Percentiles rank a stretch among this genome's conserved stretches.
phyloP scores from a whole-genome alignment of 2,888 invertebrate species.

The Seira musarum region DNA sequence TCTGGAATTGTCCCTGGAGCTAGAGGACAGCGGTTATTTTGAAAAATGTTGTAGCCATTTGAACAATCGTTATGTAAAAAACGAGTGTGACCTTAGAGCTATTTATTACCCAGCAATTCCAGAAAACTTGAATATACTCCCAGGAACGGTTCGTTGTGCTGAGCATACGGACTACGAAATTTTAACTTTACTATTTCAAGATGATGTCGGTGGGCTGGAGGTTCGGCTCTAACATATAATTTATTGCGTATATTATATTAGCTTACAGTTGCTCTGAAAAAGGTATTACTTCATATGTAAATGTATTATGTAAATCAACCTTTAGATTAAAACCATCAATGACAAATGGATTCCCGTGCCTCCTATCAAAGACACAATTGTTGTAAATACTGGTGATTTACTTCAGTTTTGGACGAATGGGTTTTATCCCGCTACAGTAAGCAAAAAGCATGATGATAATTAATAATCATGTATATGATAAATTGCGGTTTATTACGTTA shows the following conservation, averaged over 20 bases:
- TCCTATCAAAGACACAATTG: conserved; percentile 83
- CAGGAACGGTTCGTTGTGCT: conserved; percentile 78
- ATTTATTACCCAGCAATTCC: conserved; percentile 80
- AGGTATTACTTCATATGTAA: too few species aligned
- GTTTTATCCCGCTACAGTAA: conserved; percentile 80
- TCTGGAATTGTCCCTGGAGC: conserved; percentile 54
- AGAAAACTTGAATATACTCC: conserved; percentile 70
- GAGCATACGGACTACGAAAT: conserved; percentile 85
- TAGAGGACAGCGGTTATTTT: conserved; percentile 75
- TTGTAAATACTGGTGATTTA: conserved; percentile 84
- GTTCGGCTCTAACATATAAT: conserved; percentile 71
- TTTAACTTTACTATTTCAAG: conserved; percentile 81
- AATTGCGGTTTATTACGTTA: neutral
- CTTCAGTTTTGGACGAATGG: conserved; percentile 83
- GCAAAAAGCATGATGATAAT: conserved; percentile 66
- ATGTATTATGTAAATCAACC: too few species aligned
- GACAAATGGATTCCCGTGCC: conserved; percentile 83
- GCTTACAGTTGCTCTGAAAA: neutral
- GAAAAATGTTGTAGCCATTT: conserved; percentile 79
- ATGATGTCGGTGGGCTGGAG: conserved; percentile 84
- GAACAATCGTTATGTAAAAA: conserved; percentile 72
- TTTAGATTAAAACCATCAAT: conserved; percentile 79
- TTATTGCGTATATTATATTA: neutral
- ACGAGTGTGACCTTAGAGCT: conserved; percentile 78
- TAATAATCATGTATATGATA: neutral